Conservation (phyloP, 2,888 invertebrate genomes). For the Poecilobothrus nobilitatus region DNA sequence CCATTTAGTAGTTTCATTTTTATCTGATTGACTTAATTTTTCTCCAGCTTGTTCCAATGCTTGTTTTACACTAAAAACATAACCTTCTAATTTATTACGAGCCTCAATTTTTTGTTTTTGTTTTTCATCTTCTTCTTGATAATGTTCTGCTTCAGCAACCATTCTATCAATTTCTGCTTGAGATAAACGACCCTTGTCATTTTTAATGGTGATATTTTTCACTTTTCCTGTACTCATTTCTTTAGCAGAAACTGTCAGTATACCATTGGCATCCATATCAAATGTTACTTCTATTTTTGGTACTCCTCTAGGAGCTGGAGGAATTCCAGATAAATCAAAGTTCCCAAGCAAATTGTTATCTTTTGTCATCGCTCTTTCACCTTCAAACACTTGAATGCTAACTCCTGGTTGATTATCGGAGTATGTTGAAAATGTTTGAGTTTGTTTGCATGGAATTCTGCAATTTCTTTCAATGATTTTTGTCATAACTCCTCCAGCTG, state of each 20-base stretch:
- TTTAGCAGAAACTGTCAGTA: slow-evolving; percentile 75
- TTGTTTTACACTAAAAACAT: slow-evolving; percentile 61
- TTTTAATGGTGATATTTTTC: slow-evolving; percentile 69
- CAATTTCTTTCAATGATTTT: slow-evolving; percentile 64
- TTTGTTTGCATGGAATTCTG: slow-evolving; percentile 63
- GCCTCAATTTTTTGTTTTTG: slow-evolving; percentile 60
- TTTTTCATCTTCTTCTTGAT: slow-evolving; percentile 62
- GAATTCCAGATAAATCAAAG: slow-evolving; percentile 90
- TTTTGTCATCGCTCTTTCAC: slow-evolving; percentile 81
- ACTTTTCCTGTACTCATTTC: slow-evolving; percentile 56
- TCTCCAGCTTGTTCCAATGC: slow-evolving; percentile 55
- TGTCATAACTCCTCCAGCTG: slow-evolving; percentile 72
- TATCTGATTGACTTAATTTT: slow-evolving; percentile 57
- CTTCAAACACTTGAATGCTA: slow-evolving; percentile 64
- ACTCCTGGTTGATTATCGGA: slow-evolving; percentile 72
- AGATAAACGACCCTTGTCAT: slow-evolving; percentile 68
- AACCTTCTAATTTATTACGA: slow-evolving; percentile 63
- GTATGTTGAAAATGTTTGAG: slow-evolving; percentile 69
- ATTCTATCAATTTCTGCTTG: slow-evolving; percentile 72
- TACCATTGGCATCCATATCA: slow-evolving; percentile 81
- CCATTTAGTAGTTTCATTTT: slow-evolving; percentile 56
- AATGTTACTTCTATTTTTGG: slow-evolving; percentile 79
- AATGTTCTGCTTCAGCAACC: slow-evolving; percentile 62
- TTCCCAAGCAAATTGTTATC: slow-evolving; percentile 91
- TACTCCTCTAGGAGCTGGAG: slow-evolving; percentile 79